Evolutionary conservation across 2,113 vertebrate species (phyloP).

Genomic region (Promerops cafer): DNA sequence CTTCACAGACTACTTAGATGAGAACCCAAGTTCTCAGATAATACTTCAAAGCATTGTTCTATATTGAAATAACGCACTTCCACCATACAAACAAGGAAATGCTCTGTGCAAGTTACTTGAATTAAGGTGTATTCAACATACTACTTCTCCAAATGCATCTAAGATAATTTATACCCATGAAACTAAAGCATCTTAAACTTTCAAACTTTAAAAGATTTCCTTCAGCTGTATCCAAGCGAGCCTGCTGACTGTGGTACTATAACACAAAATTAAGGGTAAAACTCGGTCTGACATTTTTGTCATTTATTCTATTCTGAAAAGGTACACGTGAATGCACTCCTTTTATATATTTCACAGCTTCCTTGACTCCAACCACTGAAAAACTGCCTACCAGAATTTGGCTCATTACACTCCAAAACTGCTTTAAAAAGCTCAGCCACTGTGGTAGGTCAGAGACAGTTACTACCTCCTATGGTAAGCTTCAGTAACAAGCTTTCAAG

Average conservation of each 20-base stretch:
- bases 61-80: neutral
- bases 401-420: neutral
- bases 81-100: neutral
- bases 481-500: neutral
- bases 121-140: neutral
- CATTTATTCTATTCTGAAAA: neutral
- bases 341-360: neutral
- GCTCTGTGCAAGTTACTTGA: neutral
- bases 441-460: neutral
- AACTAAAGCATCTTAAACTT: neutral
- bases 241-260: neutral
- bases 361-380: neutral
- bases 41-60: neutral
- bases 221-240: neutral
- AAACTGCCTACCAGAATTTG: neutral
- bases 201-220: neutral
- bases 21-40: neutral
- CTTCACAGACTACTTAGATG: neutral
- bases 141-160: neutral
- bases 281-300: neutral
- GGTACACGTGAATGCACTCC: neutral
- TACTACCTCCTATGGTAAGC: neutral
- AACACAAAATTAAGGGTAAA: neutral
- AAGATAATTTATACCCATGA: neutral
- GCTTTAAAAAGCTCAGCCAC: neutral